Evolutionary conservation across 2,113 vertebrate species (phyloP).

Genomic region (Ammodramus savannarum): DNA sequence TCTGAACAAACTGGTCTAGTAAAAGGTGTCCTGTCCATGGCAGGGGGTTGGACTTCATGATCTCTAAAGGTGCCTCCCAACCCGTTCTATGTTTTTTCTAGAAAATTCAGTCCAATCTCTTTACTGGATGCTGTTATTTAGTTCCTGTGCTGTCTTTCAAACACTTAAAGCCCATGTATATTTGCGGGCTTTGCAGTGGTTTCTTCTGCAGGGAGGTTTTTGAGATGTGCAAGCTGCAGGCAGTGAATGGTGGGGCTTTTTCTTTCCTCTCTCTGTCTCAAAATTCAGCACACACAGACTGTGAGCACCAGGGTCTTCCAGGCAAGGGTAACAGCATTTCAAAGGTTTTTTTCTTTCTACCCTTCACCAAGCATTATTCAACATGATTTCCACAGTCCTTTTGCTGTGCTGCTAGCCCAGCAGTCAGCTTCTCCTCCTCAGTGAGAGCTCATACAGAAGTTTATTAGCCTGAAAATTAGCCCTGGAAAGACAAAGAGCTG

Average conservation of each 20-base stretch:
- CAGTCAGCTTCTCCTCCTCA: not conserved
- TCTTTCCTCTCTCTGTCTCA: not conserved
- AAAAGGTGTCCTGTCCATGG: not conserved
- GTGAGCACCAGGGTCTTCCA: rapidly evolving
- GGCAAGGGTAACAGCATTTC: not conserved
- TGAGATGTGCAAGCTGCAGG: not conserved
- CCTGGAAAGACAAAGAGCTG: not conserved
- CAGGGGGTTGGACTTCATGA: not conserved
- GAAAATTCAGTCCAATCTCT: not conserved
- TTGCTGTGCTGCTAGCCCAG: not conserved
- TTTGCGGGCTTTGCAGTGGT: not conserved
- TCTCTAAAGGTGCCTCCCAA: not conserved
- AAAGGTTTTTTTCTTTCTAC: not conserved
- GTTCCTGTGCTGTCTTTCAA: not conserved
- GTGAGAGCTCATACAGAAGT: not conserved
- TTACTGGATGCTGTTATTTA: not conserved
- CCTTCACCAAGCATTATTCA: not conserved
- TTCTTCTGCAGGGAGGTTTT: not conserved
- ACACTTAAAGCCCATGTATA: not conserved
- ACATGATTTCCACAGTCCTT: not conserved
- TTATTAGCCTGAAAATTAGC: not conserved
- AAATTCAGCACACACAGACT: rapidly evolving
- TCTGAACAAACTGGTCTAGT: not conserved
- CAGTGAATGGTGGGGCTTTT: not conserved
- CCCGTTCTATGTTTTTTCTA: not conserved